Evolutionary conservation across 2,888 invertebrate species (phyloP).

Genomic region (Caenorhabditis sp.): DNA sequence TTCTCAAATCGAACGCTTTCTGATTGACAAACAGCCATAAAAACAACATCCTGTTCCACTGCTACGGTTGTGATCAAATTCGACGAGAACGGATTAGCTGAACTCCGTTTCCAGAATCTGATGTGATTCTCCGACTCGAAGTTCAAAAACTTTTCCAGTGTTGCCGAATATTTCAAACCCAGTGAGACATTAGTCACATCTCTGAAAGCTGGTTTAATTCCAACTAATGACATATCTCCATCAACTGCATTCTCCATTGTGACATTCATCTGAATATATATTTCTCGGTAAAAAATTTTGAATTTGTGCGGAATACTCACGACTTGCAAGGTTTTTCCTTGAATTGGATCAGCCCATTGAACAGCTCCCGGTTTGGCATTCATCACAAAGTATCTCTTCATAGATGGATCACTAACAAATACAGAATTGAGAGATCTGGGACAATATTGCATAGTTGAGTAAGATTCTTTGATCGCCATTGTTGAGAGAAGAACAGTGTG

Average conservation of each 20-base stretch:
- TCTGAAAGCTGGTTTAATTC: conserved; percentile 23
- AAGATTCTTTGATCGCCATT: conserved; percentile 49
- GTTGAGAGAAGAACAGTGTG: conserved; percentile 51
- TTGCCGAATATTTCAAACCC: conserved; percentile 10
- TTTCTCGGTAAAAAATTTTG: background rate
- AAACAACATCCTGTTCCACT: conserved; percentile 22
- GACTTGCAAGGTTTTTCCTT: background rate
- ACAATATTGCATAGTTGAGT: conserved; percentile 34
- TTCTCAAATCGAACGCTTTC: conserved; percentile 6
- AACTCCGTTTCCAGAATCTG: conserved; percentile 41
- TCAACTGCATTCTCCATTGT: conserved; percentile 47
- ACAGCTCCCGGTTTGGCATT: conserved; percentile 57
- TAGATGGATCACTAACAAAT: conserved; percentile 47
- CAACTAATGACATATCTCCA: conserved; percentile 38
- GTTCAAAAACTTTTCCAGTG: conserved; percentile 38
- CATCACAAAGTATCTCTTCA: conserved; percentile 43
- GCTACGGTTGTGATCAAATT: conserved; percentile 18
- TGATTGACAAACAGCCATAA: conserved; percentile 17
- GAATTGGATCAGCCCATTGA: conserved; percentile 59
- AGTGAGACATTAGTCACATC: conserved; percentile 25
- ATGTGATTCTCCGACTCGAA: conserved; percentile 33
- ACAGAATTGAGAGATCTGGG: conserved; percentile 35
- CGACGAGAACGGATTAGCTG: background rate
- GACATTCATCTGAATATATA: conserved; percentile 26
- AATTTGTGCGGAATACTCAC: background rate